Conservation (phyloP, 2,888 invertebrate species). For the Gandaritis pyraliata region DNA sequence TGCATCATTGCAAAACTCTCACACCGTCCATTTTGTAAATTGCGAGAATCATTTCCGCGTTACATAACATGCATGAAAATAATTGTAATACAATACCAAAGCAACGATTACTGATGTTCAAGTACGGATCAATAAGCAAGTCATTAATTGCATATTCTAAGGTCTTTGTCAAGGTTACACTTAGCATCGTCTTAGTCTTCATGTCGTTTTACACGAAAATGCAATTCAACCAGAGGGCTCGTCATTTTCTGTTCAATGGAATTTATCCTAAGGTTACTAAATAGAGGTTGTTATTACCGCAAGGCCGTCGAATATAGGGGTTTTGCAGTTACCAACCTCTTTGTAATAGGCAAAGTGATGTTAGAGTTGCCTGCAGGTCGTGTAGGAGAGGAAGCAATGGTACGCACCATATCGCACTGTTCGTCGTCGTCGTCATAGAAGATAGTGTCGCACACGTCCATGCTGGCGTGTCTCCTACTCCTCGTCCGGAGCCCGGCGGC, state of each 20-base stretch:
- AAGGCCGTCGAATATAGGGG: not conserved
- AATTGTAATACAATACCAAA: not conserved
- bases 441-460: slow-evolving; percentile 80
- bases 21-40: slow-evolving; percentile 59
- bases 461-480: slow-evolving; percentile 71
- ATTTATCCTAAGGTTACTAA: not conserved
- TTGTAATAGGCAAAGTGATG: too few species aligned
- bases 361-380: too few species aligned
- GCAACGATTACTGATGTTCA: too few species aligned
- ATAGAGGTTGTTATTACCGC: not conserved
- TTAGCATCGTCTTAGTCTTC: not conserved
- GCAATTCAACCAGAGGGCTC: too few species aligned
- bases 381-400: not conserved
- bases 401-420: slow-evolving; percentile 82
- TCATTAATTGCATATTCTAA: slow-evolving; percentile 44
- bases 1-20: slow-evolving; percentile 51
- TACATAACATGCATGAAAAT: slow-evolving; percentile 53
- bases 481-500: slow-evolving; percentile 65
- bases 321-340: too few species aligned
- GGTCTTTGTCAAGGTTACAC: slow-evolving; percentile 18
- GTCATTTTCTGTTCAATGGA: not conserved
- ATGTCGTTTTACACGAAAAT: too few species aligned
- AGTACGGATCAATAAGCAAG: slow-evolving; percentile 20
- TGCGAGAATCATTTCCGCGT: slow-evolving; percentile 43
- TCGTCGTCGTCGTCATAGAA: slow-evolving; percentile 85